Base-by-base conservation (phyloP, 2,113 vertebrate species). In the Malurus cyaneus region DNA sequence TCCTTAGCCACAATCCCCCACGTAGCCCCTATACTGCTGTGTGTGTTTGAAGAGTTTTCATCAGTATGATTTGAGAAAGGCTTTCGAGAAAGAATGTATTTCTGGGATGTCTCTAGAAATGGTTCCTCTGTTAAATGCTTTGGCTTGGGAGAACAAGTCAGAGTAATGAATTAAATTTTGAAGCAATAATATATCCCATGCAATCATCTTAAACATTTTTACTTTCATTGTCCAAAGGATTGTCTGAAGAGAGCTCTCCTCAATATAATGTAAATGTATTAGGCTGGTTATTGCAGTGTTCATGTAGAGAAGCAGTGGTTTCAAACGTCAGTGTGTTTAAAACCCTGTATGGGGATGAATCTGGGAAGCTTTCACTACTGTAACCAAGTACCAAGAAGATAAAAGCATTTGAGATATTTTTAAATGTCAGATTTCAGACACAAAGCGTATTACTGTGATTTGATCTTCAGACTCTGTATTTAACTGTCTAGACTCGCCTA, bases 371-470 rank as follows among this genome's bases (percentile, higher is more conserved):
- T 86, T 92, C 34, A 21, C 46, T 74, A 14, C 46, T 41, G 41
- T 76, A 71, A 78, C 73, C 36, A 52, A 60, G 52, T 28, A 81
- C 12, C 24, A 47, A 41, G 47, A 56, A 83, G 88, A 94, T 86
- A 86, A 90, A 89, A 94, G 44, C 56, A 44, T 93, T 52, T 67
- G 80, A 93, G 88, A 24, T 80, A 66, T 80, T 93, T 92, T 93
- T 82, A 93, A 95, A 95, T 83, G 90, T 90, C 92, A 91, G 24
- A 73, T 90, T 92, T 95, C 92, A 92, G 91, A 83, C 80, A 62
- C 59, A 77, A 80, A 92, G 57, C 2, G 1, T 88, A 87, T 84
- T 72, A 42, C 49, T 50, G 46, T 94, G 88, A 89, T 92, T 86
- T 87, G 77, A 91, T 92, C 92, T 89, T 91, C 86, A 85, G 91